A percentile compares a stretch with the other conserved stretches of the same genome.
Conservation (phyloP, 1,140 invertebrate species). For the Eulimnadia texana region DNA sequence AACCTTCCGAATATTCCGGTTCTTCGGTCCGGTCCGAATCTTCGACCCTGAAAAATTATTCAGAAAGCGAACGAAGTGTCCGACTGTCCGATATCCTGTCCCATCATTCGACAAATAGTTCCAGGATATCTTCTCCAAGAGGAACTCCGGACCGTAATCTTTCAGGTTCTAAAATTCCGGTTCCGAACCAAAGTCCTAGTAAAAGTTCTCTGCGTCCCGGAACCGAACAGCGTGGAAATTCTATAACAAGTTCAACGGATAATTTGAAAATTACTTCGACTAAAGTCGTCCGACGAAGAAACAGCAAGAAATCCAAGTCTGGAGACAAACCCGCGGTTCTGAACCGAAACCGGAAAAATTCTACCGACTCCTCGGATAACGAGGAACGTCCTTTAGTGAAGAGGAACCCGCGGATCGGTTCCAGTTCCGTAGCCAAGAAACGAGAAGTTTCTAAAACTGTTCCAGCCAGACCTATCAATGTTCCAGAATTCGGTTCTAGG, state of each 20-base stretch:
- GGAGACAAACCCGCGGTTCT: not conserved
- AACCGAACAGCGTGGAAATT: not conserved
- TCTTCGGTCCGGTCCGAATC: not conserved
- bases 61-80: constrained; percentile 5
- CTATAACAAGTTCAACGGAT: not conserved
- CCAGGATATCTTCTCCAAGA: not conserved
- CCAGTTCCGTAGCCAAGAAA: not conserved
- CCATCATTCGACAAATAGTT: not conserved
- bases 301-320: not conserved
- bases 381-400: not conserved
- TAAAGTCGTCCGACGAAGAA: not conserved
- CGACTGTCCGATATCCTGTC: not conserved
- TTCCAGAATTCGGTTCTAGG: too few species aligned
- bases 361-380: not conserved
- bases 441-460: not conserved
- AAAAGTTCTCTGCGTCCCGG: not conserved
- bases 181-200: not conserved
- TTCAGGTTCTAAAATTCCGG: not conserved
- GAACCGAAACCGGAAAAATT: not conserved
- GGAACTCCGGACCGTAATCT: not conserved
- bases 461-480: too few species aligned
- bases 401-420: not conserved
- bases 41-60: not conserved
- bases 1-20: not conserved
- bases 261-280: not conserved